Conservation (phyloP, 2,888 invertebrate species). For the Entomobrya proxima region DNA sequence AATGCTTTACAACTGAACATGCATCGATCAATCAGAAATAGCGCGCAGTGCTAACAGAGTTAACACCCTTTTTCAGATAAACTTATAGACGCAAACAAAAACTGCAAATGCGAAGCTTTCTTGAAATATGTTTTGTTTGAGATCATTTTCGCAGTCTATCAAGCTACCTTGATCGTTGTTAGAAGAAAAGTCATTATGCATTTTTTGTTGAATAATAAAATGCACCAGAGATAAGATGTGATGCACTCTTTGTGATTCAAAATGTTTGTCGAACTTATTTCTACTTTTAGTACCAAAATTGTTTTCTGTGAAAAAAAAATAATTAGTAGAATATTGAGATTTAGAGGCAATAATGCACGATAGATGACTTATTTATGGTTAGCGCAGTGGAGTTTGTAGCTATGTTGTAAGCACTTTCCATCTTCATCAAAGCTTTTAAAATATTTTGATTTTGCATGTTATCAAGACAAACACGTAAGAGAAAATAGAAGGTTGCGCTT, state of each 20-base stretch:
- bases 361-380: background rate
- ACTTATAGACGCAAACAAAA: background rate
- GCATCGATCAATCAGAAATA: background rate
- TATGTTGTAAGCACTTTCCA: slow-evolving; percentile 3
- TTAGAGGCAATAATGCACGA: background rate
- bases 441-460: background rate
- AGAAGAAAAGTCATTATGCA: background rate
- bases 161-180: background rate
- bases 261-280: background rate
- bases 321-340: too few species aligned
- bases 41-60: background rate
- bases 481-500: background rate
- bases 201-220: too few species aligned
- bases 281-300: too few species aligned
- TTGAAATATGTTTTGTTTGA: background rate
- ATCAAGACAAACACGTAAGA: slow-evolving; percentile 14
- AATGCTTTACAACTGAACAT: background rate
- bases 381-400: background rate
- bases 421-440: background rate
- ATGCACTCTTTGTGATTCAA: background rate
- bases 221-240: too few species aligned
- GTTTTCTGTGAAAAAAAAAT: too few species aligned
- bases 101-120: background rate
- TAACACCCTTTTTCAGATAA: slow-evolving; percentile 30
- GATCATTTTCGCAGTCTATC: background rate